Base-by-base conservation (phyloP, 2,797 vertebrate genomes). In the Pelodytes ibericus region DNA sequence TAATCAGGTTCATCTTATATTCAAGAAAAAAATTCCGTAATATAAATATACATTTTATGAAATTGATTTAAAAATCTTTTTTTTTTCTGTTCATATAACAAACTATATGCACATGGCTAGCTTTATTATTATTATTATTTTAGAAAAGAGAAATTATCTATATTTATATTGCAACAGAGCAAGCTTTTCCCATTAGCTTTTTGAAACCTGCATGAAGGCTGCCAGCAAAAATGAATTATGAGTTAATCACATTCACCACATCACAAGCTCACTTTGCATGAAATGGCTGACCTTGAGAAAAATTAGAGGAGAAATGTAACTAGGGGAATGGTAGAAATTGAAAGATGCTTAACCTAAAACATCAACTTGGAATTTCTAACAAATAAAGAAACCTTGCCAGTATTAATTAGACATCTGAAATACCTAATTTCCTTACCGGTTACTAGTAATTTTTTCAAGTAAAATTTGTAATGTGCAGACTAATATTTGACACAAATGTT, bases 141-240 rank as follows among this genome's bases (percentile, higher is more conserved):
- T 51, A 61, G 25, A 70, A 76, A 76, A 76, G 18, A 56, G 31
- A 61, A 53, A 60, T 58, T 47, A 79, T 79, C 29, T 73, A 51
- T 73, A 73, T 79, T 79, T 79, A 79, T 73, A 79, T 63, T 62
- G 64, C 76, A 68, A 73, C 41, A 68, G 59, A 72, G 71, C 57
- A 78, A 67, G 56, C 62, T 29, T 73, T 79, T 68, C 44, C 64
- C 61, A 73, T 79, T 79, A 79, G 71, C 70, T 73, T 68, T 71
- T 73, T 62, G 41, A 79, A 68, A 72, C 73, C 64, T 68, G 70
- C 58, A 69, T 68, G 76, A 79, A 79, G 64, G 76, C 76, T 79
- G 76, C 76, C 71, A 73, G 71, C 63, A 79, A 79, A 73, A 73
- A 79, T 73, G 64, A 79, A 79, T 78, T 78, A 78, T 78, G 75